phyloP scores from a whole-genome alignment of 2,888 invertebrate genomes.

The Orthosia gracilis region DNA sequence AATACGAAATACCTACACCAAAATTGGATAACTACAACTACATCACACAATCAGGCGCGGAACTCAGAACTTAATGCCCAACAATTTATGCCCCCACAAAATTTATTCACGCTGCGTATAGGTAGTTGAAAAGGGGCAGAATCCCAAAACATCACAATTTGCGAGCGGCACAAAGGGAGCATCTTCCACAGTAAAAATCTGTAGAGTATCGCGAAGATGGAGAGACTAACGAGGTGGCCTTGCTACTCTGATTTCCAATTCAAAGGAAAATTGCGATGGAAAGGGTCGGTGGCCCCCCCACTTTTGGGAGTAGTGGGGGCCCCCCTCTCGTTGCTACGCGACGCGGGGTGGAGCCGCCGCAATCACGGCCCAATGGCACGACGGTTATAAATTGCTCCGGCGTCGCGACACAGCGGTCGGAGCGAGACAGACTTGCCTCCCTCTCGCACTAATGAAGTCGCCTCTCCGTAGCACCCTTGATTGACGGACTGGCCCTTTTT shows the following conservation, averaged over 20 bases:
- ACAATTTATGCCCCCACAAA: conserved; percentile 65
- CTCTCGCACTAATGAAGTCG: conserved; percentile 89
- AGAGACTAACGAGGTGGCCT: conserved; percentile 87
- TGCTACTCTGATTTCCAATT: conserved; percentile 91
- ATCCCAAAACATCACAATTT: conserved; percentile 81
- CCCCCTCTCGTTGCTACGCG: conserved; percentile 91
- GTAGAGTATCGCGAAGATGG: conserved; percentile 88
- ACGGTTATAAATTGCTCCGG: conserved; percentile 91
- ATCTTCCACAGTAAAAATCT: conserved; percentile 89
- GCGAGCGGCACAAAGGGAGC: conserved; percentile 79
- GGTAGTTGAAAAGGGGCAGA: conserved; percentile 68
- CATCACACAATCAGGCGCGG: conserved; percentile 59
- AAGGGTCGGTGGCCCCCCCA: conserved; percentile 75
- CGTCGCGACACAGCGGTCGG: conserved; percentile 86
- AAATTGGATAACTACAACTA: conserved; percentile 41
- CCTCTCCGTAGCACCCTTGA: conserved; percentile 86
- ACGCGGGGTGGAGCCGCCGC: conserved; percentile 92
- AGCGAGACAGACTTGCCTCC: conserved; percentile 79
- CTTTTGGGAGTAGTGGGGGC: conserved; percentile 70
- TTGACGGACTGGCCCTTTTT: conserved; percentile 89
- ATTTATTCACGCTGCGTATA: conserved; percentile 68
- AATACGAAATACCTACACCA: conserved; percentile 1
- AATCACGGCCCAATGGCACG: conserved; percentile 92
- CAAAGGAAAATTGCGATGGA: conserved; percentile 91
- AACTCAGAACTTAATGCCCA: conserved; percentile 59